Conservation (phyloP, 1,140 invertebrate species). For the Andrena cerasifolii region DNA sequence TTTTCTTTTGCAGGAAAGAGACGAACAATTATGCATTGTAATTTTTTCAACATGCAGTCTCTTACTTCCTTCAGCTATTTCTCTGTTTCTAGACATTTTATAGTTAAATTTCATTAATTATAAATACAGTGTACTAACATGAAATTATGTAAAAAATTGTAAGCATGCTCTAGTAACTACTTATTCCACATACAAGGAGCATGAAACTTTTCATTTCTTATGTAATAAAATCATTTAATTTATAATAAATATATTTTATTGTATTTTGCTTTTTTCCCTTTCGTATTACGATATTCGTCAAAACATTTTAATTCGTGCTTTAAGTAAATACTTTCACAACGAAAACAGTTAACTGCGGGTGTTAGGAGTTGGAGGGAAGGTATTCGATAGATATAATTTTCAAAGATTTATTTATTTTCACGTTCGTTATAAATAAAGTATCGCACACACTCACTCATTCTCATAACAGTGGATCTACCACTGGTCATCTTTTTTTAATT, state of each 20-base stretch:
- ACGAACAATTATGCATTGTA: background rate
- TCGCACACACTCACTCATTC: slow-evolving; percentile 81
- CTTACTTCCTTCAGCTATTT: background rate
- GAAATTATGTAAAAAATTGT: slow-evolving; percentile 5
- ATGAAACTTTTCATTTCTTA: slow-evolving; percentile 12
- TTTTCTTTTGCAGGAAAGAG: slow-evolving; percentile 7
- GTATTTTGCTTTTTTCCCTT: background rate
- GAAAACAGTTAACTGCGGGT: too few species aligned
- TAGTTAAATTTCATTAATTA: background rate
- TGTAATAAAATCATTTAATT: background rate
- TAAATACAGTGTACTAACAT: background rate
- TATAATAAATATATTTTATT: slow-evolving; percentile 19
- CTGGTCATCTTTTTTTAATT: slow-evolving; percentile 71
- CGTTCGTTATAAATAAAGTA: slow-evolving; percentile 80
- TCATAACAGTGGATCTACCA: slow-evolving; percentile 74
- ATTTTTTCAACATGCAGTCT: slow-evolving; percentile 1
- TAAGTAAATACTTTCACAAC: background rate
- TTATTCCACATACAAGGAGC: background rate
- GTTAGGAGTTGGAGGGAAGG: background rate
- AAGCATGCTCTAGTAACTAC: slow-evolving; percentile 1
- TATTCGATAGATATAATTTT: slow-evolving; percentile 18
- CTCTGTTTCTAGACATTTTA: background rate
- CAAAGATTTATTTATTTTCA: slow-evolving; percentile 63
- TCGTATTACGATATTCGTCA: background rate
- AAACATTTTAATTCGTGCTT: background rate